Conservation (phyloP, 1,140 invertebrate genomes). For the Manduca sexta region DNA sequence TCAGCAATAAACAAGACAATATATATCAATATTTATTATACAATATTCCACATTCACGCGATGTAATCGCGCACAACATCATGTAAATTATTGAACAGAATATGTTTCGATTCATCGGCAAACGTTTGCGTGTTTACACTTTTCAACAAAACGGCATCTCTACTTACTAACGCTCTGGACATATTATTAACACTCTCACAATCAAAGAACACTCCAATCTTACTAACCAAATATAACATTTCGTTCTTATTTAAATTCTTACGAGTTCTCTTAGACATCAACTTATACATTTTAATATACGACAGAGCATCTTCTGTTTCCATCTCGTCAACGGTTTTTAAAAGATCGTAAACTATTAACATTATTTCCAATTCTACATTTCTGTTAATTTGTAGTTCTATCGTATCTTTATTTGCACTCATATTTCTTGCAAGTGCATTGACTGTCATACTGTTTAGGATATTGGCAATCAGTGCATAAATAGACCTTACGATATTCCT, state of each 20-base stretch:
- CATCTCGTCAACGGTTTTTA: constrained; percentile 26
- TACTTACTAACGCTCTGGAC: constrained; percentile 25
- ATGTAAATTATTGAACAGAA: constrained; percentile 28
- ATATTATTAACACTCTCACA: constrained; percentile 33
- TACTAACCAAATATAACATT: constrained; percentile 35
- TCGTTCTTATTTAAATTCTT: constrained; percentile 52
- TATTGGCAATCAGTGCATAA: constrained; percentile 34
- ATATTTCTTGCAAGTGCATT: constrained; percentile 36
- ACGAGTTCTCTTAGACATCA: constrained; percentile 44
- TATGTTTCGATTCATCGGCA: constrained; percentile 12
- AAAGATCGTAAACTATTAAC: constrained; percentile 35
- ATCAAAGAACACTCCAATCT: constrained; percentile 22
- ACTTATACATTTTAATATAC: constrained; percentile 39
- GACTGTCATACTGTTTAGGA: constrained; percentile 39
- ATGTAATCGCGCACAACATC: constrained; percentile 14
- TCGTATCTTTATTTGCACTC: constrained; percentile 13
- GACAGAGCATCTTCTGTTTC: constrained; percentile 33
- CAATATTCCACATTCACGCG: too few species aligned
- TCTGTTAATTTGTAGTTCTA: constrained; percentile 46
- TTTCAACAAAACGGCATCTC: constrained; percentile 31
- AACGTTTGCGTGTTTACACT: constrained; percentile 23
- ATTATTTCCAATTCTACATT: constrained; percentile 52
- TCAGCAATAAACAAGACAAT: too few species aligned
- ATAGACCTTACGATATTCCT: constrained; percentile 6
- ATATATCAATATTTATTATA: not conserved